phyloP scores from a whole-genome alignment of 2,113 vertebrate genomes.

The western clawed frog (Xenopus tropicalis) region DNA sequence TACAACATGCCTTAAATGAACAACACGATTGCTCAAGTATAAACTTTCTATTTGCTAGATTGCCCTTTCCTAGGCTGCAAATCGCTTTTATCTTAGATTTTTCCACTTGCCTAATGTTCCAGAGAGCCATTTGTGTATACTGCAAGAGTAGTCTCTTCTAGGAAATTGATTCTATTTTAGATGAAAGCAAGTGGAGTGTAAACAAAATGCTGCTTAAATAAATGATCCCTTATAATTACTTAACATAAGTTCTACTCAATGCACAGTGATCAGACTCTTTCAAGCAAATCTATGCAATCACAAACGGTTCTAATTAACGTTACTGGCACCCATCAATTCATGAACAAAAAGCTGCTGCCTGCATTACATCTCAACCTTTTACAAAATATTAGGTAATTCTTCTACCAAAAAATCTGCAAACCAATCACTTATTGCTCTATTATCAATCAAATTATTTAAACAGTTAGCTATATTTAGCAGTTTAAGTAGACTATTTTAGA shows the following conservation, averaged over 20 bases:
- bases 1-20: too few species aligned
- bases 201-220: neutral
- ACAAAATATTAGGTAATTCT: too few species aligned
- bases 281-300: neutral
- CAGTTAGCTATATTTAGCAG: too few species aligned
- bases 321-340: too few species aligned
- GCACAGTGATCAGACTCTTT: neutral
- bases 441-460: too few species aligned
- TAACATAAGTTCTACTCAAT: slow-evolving; percentile 2
- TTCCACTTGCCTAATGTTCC: slow-evolving; percentile 18
- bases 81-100: slow-evolving; percentile 9
- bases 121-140: slow-evolving; percentile 15
- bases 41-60: neutral
- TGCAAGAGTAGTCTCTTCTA: slow-evolving; percentile 5
- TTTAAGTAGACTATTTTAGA: too few species aligned
- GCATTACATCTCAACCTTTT: too few species aligned
- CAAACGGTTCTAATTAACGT: neutral
- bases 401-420: too few species aligned
- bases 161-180: slow-evolving; percentile 17
- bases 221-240: neutral
- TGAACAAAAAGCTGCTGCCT: too few species aligned
- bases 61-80: neutral
- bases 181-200: slow-evolving; percentile 24
- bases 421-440: too few species aligned
- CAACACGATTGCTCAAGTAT: too few species aligned